Evolutionary conservation across 2,888 invertebrate genomes (phyloP), one percentile per base, ranked within the genome.

Genomic region (Ptychoptera contaminata): DNA sequence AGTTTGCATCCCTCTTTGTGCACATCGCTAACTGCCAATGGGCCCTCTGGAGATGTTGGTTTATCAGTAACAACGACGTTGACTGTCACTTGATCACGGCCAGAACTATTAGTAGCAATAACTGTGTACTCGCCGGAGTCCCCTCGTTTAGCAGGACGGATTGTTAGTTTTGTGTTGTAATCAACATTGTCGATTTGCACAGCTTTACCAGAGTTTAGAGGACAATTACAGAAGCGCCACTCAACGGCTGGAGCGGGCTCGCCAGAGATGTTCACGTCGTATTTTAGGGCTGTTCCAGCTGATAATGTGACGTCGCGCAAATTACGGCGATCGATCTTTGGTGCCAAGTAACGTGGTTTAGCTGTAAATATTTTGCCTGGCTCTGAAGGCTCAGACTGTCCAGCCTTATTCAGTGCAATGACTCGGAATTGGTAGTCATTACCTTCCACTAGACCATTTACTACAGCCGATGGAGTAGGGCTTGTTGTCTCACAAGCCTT

Each of bases 351-450:
- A 51, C 90, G 74, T 1, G 90, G 88, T 60, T 88, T 88, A 44
- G 88, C 88, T 46, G 77, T 69, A 65, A 91, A 88, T 56, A 76
- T 78, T 67, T 87, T 88, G 66, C 86, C 82, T 16, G 85, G 71
- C 46, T 88, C 87, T 8, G 92, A 90, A 1, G 94, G 90, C 54
- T 90, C 87, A 56, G 94, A 88, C 59, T 80, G 81, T 1, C 98
- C 98, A 9, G 90, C 93, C 62, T 90, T 88, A 68, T 98, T 98
- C 44, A 94, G 72, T 8, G 97, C 97, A 52, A 91, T 78, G 30
- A 97, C 82, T 30, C 96, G 79, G 80, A 96, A 97, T 65, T 94
- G 93, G 63, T 93, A 94, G 60, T 94, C 93, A 61, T 91, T 90
- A 53, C 94, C 94, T 71, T 94, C 94, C 56, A 86, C 84, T 40